A percentile compares a stretch with the other conserved stretches of the same genome.
These are phyloP conservation scores for Corvus moneduloides DNA, from an alignment of 2,113 vertebrate genomes.

Conservation along the genomic window DNA sequence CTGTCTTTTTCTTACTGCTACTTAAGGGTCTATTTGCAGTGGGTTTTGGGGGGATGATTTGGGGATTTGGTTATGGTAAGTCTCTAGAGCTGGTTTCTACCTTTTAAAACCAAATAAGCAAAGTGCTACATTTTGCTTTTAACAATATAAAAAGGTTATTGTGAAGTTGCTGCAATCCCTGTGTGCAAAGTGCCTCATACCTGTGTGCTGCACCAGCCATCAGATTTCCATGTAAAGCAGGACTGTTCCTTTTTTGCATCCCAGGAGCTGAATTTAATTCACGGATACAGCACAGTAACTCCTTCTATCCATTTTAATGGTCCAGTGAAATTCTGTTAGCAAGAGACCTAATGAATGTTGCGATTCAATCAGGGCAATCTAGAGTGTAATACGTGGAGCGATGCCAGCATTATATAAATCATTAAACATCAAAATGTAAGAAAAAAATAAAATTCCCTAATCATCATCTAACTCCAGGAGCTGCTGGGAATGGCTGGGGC, in stretches of 20 bases:
- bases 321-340: constrained; percentile 28
- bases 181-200: neutral
- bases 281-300: rapidly evolving
- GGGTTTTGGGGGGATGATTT: neutral
- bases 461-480: neutral
- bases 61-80: neutral
- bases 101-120: neutral
- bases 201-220: neutral
- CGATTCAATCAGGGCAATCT: neutral
- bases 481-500: neutral
- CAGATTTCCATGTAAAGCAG: neutral
- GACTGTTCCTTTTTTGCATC: neutral
- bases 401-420: constrained; percentile 25
- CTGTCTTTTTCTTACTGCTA: neutral
- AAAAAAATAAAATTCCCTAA: neutral
- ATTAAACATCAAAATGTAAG: neutral
- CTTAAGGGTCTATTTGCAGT: neutral
- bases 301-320: neutral
- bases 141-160: neutral
- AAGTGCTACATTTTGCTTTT: neutral
- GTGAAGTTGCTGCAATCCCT: neutral
- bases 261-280: neutral
- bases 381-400: neutral
- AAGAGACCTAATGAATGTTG: constrained; percentile 24
- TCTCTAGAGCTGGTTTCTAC: neutral